Evolutionary conservation across 2,888 invertebrate genomes (phyloP), one percentile per base, ranked within the genome.

Genomic region (Saturnia japonica): DNA sequence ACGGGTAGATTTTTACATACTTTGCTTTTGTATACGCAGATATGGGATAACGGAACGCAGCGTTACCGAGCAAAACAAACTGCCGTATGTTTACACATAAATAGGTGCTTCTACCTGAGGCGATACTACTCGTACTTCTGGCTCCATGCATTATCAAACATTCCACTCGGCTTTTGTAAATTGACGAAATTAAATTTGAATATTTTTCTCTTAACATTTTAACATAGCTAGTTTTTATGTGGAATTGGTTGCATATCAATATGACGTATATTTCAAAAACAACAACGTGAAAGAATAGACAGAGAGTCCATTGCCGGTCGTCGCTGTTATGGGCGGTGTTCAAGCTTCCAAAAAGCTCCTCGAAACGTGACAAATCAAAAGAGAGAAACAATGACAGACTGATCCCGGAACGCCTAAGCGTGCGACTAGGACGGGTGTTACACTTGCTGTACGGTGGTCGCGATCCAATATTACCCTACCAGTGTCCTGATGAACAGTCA

Each of bases 71-170:
- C 64, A 34, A 8, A 51, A 34, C 22, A 16, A 16, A 9, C 40
- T 40, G 8, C 69, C 51, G 51, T 69, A 51, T 69, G 40, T 69
- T 51, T 51, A 9, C 64, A 60, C 25, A 69, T 60, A 40, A 68
- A 28, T 68, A 43, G 43, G 43, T 60, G 60, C 45, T 60, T 60
- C 51, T 69, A 69, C 69, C 64, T 69, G 69, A 40, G n/a, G 47
- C 25, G 0, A 64, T 60, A 28, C 57, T 60, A 28, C 34, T 34
- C 34, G 34, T 34, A 34, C 57, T 14, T 62, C 62, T 62, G 60
- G 22, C 22, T 40, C 45, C 47, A 69, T 64, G 51, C 47, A 69
- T 69, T 69, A 69, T 69, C 69, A 64, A 45, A 69, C 64, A 69
- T 64, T 69, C 40, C 51, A 60, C 28, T 60, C 11, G 6, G 28